These are phyloP conservation scores for Xenotilapia flavipinnis DNA, from an alignment of 2,113 vertebrate genomes.

Conservation along the genomic window DNA sequence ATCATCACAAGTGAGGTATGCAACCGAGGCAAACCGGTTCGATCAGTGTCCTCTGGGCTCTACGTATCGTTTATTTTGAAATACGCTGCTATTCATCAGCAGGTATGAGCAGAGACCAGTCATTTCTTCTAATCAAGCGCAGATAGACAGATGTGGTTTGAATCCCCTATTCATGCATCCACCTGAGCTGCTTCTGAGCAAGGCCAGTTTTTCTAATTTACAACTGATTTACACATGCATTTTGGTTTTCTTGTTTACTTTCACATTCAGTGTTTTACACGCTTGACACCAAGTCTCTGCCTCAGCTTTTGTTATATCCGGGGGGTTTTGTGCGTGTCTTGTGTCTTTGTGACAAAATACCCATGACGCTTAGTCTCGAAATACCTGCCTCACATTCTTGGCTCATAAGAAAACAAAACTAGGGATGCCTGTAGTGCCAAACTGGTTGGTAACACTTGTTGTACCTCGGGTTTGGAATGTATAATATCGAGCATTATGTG, in stretches of 20 bases:
- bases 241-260: neutral
- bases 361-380: neutral
- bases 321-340: rapidly evolving
- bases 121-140: neutral
- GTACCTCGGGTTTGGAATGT: neutral
- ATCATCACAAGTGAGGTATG: neutral
- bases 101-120: neutral
- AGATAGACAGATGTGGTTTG: neutral
- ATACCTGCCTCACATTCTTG: neutral
- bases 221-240: neutral
- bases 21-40: constrained; percentile 10
- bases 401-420: neutral
- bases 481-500: neutral
- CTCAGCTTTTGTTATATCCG: neutral
- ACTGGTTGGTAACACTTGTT: neutral
- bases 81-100: neutral
- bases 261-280: neutral
- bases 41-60: neutral
- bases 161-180: neutral
- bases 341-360: neutral
- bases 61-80: neutral
- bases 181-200: neutral
- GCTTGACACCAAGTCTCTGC: neutral
- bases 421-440: neutral
- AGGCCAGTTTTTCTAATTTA: neutral